Evolutionary conservation across 2,888 invertebrate species (phyloP).

Genomic region (Empis livida): DNA sequence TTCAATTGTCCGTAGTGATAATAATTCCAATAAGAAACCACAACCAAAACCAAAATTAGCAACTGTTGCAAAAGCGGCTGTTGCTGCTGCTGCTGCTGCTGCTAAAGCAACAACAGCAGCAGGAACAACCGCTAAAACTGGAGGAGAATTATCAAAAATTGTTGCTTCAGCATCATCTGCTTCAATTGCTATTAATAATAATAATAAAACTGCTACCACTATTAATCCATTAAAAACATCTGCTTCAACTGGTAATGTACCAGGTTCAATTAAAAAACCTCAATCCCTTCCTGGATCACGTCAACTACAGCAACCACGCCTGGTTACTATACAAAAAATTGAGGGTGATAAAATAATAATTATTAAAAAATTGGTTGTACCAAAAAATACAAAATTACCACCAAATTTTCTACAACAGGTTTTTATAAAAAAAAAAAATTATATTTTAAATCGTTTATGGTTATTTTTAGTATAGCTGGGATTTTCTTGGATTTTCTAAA

Average conservation of each 20-base stretch:
- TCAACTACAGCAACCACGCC: slow-evolving; percentile 20
- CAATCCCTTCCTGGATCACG: slow-evolving; percentile 10
- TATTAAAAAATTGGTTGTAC: slow-evolving; percentile 34
- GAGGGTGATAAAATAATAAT: slow-evolving; percentile 37
- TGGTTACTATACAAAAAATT: slow-evolving; percentile 33
- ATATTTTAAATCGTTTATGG: neutral
- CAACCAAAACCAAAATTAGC: slow-evolving; percentile 25
- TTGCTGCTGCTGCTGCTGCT: slow-evolving; percentile 14
- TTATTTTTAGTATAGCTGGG: too few relatives aligned
- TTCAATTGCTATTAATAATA: neutral
- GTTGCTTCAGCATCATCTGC: neutral
- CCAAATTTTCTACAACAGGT: slow-evolving; percentile 18
- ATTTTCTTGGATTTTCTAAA: too few relatives aligned
- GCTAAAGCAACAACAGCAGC: slow-evolving; percentile 17
- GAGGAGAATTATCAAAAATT: neutral
- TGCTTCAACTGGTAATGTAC: neutral
- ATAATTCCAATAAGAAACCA: slow-evolving; percentile 20
- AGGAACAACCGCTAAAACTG: neutral
- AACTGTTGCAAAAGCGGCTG: slow-evolving; percentile 15
- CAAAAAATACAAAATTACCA: slow-evolving; percentile 35
- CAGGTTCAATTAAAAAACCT: slow-evolving; percentile 6
- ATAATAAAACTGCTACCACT: neutral
- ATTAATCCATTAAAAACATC: slow-evolving; percentile 1
- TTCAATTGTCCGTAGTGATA: slow-evolving; percentile 30
- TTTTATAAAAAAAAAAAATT: neutral